Conservation (phyloP, 2,888 invertebrate species). For the Eupithecia tripunctaria region DNA sequence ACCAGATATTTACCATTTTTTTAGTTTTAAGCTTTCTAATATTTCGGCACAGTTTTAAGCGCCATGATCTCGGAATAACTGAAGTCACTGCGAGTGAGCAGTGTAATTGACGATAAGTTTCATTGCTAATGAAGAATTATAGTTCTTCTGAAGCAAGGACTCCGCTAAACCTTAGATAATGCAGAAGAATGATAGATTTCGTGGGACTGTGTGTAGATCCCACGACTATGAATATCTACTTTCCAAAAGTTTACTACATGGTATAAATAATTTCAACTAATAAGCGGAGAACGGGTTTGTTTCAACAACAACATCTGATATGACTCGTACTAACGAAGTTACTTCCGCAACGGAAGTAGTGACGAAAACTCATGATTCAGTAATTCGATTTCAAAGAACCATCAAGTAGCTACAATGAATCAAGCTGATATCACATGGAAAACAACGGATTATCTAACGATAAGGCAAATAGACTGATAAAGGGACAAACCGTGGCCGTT, state of each 20-base stretch:
- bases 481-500: constrained; percentile 12
- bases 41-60: too few relatives aligned
- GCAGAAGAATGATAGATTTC: neutral
- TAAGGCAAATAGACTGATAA: constrained; percentile 42
- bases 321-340: constrained; percentile 20
- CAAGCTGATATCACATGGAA: constrained; percentile 43
- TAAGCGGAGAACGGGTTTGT: neutral
- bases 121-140: too few relatives aligned
- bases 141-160: too few relatives aligned
- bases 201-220: neutral
- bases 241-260: too few relatives aligned
- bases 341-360: constrained; percentile 42
- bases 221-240: neutral
- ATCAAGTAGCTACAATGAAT: constrained; percentile 40
- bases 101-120: too few relatives aligned
- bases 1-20: too few relatives aligned
- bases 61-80: too few relatives aligned
- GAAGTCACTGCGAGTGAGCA: too few relatives aligned
- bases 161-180: neutral
- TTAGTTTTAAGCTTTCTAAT: too few relatives aligned
- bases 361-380: constrained; percentile 42
- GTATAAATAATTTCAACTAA: neutral
- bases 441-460: constrained; percentile 52
- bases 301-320: constrained; percentile 28
- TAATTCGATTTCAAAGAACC: constrained; percentile 23